Base-by-base conservation (phyloP, 2,797 vertebrate genomes). In the Lateolabrax maculatus region DNA sequence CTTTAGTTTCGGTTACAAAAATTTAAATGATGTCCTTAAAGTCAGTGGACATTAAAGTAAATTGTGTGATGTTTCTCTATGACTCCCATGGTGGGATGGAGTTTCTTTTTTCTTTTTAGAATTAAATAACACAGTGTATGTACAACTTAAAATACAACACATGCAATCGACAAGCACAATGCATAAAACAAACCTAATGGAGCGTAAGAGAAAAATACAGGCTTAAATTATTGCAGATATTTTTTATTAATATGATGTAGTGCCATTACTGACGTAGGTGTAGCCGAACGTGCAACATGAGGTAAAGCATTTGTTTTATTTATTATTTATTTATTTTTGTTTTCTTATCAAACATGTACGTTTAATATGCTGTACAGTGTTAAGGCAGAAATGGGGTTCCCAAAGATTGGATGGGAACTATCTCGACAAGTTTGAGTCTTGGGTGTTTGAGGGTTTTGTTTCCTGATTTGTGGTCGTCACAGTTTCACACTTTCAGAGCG, bases 381-480 rank as follows among this genome's bases (percentile, higher is more conserved):
- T 16, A n/a, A n/a, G 5, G 3, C 29, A 11, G 16, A 44, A n/a
- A n/a, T n/a, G 7, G 49, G 4, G 19, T 5, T 37, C n/a, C 29
- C 2, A 16, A 27, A 36, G 6, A 9, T 9, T 46, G 31, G 60
- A 16, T 3, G 18, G 37, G 34, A 71, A 49, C 16, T 25, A 37
- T 75, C 43, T 78, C 63, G 62, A 58, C 10, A 15, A 9, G 1
- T 49, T 31, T 29, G 12, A 27, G 8, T 71, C 67, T 79, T 68
- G 63, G 58, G 16, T 3, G n/a, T 71, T 64, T 52, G 13, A 21
- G 0, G 39, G 13, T 65, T 36, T n/a, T 41, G 39, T 51, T 76
- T 66, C 79, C 67, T 61, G 66, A 18, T 23, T 71, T 61, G 61
- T n/a, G 18, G 21, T 31, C 39, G 53, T 71, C 70, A 44, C 34